These are phyloP conservation scores for Anastrepha obliqua DNA, from an alignment of 1,140 invertebrate species.

Conservation along the genomic window DNA sequence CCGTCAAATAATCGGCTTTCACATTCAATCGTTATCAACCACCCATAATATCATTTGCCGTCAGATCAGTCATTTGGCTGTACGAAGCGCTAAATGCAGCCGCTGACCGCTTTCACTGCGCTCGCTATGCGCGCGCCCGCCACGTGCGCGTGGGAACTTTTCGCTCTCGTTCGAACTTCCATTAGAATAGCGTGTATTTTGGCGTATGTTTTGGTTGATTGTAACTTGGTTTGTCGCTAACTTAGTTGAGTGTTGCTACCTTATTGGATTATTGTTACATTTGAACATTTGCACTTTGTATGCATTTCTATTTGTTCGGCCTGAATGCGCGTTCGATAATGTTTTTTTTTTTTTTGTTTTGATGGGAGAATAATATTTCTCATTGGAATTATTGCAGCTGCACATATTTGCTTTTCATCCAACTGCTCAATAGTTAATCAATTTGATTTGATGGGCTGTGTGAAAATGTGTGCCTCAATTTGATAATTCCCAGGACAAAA, in stretches of 20 bases:
- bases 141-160: conserved; percentile 43
- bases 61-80: background rate
- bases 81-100: background rate
- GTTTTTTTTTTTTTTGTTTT: background rate
- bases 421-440: conserved; percentile 30
- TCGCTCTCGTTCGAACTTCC: background rate
- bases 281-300: background rate
- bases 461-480: conserved; percentile 15
- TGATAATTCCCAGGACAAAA: background rate
- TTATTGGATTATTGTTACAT: conserved; percentile 34
- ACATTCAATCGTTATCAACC: conserved; percentile 20
- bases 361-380: conserved; percentile 48
- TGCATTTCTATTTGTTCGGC: background rate
- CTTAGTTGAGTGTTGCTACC: conserved; percentile 11
- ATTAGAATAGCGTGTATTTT: background rate
- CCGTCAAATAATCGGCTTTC: background rate
- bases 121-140: conserved; percentile 1
- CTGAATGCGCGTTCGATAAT: conserved; percentile 11
- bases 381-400: conserved; percentile 45
- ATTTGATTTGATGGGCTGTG: conserved; percentile 17
- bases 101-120: background rate
- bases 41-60: background rate
- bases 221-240: background rate
- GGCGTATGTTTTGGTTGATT: background rate
- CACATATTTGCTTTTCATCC: background rate